A percentile compares a stretch with the other conserved stretches of the same genome.
phyloP scores from a whole-genome alignment of 2,113 vertebrate species.

The Rhizomys pruinosus region DNA sequence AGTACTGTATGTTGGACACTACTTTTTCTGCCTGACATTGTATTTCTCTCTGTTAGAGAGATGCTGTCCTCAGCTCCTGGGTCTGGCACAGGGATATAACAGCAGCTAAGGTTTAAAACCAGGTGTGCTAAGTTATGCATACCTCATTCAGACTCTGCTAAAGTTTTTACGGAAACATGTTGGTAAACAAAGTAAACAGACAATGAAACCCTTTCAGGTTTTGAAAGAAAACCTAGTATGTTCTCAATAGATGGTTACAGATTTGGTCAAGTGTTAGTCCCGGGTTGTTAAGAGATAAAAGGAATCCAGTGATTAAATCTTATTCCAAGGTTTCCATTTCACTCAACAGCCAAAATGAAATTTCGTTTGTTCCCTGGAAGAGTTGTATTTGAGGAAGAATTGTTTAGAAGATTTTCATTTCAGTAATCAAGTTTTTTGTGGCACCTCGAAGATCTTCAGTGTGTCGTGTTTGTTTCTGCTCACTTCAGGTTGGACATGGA shows the following conservation, averaged over 20 bases:
- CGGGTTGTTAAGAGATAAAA: not conserved
- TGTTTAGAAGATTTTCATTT: not conserved
- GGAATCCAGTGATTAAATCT: slow-evolving; percentile 32
- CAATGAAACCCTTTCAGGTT: not conserved
- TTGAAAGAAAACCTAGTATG: not conserved
- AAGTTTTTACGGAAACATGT: slow-evolving; percentile 1
- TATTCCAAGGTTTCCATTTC: not conserved
- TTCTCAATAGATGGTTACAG: too few species aligned
- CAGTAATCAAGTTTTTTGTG: not conserved
- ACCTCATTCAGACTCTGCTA: slow-evolving; percentile 7
- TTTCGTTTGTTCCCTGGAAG: slow-evolving; percentile 16
- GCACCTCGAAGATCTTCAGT: slow-evolving; percentile 37
- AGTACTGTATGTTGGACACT: not conserved
- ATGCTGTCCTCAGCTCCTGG: not conserved
- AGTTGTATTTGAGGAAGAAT: not conserved
- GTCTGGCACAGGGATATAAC: not conserved
- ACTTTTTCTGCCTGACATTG: not conserved
- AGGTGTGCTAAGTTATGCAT: not conserved
- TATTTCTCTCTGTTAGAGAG: not conserved
- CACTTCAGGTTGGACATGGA: not conserved
- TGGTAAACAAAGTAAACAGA: slow-evolving; percentile 3
- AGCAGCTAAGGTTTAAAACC: not conserved
- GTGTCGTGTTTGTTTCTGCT: not conserved
- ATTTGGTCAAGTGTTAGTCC: slow-evolving; percentile 14
- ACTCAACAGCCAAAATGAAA: not conserved